These are phyloP conservation scores for Onychostruthus taczanowskii DNA, from an alignment of 2,113 vertebrate genomes.

Conservation along the genomic window DNA sequence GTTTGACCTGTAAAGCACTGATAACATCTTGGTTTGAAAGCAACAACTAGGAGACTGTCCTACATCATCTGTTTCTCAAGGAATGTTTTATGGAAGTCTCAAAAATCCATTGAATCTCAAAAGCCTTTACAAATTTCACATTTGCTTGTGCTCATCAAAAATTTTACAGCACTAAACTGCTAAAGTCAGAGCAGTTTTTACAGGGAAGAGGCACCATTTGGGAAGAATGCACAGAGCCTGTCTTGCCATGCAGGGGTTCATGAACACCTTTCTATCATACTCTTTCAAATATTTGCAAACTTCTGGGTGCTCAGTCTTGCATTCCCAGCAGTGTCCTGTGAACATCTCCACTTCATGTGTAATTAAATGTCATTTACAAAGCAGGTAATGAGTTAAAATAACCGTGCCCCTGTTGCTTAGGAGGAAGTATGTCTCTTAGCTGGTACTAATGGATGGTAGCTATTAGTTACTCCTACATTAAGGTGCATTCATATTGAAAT, in stretches of 20 bases:
- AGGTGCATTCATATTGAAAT: conserved; percentile 62
- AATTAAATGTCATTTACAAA: conserved; percentile 23
- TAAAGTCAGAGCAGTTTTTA: background rate
- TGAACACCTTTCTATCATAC: background rate
- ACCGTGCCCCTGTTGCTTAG: background rate
- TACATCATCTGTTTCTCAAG: background rate
- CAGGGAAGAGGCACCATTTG: background rate
- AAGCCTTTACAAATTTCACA: background rate
- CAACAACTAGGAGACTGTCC: background rate
- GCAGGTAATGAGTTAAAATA: conserved; percentile 53
- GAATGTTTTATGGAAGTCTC: background rate
- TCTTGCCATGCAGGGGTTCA: background rate
- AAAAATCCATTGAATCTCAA: background rate
- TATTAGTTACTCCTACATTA: conserved; percentile 54
- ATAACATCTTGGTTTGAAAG: background rate
- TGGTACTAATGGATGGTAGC: conserved; percentile 23
- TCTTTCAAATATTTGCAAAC: background rate
- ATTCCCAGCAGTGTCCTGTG: background rate
- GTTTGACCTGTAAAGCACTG: background rate
- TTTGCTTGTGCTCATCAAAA: background rate
- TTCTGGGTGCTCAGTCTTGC: background rate
- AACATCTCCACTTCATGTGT: background rate
- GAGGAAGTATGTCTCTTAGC: conserved; percentile 25
- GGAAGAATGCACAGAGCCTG: background rate
- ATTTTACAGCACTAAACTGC: background rate